Base-by-base conservation (phyloP, 2,888 invertebrate species). In the Poecilobothrus nobilitatus region DNA sequence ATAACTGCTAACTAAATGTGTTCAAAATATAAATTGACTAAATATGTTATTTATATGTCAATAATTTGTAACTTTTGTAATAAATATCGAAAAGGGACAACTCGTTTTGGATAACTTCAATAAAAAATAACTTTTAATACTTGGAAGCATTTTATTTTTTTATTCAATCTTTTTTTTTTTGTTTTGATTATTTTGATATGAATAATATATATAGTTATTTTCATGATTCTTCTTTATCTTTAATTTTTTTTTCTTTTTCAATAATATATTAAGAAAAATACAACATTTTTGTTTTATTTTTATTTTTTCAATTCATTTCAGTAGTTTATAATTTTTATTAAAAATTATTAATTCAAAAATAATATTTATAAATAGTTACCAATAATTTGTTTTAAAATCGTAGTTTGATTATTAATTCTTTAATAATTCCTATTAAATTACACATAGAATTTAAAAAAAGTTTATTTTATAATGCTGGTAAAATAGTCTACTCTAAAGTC, bases 131-230 rank as follows among this genome's bases (percentile, higher is more conserved):
- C 53, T 3, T 53, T 53, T 53, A 53, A 53, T 53, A 53, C 53
- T 53, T 53, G 53, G 53, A 53, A 53, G 53, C 53, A 53, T 53
- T 53, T 53, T 12, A 41, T 27, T 53, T 53, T 53, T 53, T 53
- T 53, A 53, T 53, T 53, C 18, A 18, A n/a, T 53, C 15, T 53
- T 53, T 53, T 53, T 53, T 44, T 53, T 53, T 53, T 53, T 18
- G 6, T 37, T 53, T 53, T 18, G n/a, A 18, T 53, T 53, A 53
- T 53, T 53, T 53, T 53, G 53, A 53, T 53, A 53, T 53, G 53
- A 53, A 53, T 53, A 53, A 15, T 53, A 41, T 53, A 41, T 53
- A 53, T 53, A 53, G 15, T 53, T 53, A 27, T 27, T 27, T 27
- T 27, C 27, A 27, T 27, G 27, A 27, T 27, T 27, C 27, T 27